Percentiles rank a stretch among this genome's conserved stretches.
Evolutionary conservation across 1,140 invertebrate genomes (phyloP).

Genomic region (Parapsyche elsis): DNA sequence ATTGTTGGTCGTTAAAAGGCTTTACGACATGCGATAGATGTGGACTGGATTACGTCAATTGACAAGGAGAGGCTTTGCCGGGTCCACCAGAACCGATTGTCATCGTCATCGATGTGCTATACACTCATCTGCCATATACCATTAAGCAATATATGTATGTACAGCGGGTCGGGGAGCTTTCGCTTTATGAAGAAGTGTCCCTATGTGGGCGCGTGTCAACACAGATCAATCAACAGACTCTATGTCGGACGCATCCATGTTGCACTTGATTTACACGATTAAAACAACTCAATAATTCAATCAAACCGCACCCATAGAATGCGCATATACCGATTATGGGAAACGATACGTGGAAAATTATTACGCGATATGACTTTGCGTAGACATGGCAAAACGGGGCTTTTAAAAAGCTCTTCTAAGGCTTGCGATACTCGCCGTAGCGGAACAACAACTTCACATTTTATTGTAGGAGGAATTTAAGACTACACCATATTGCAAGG

Average conservation of each 20-base stretch:
- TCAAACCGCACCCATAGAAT: neutral
- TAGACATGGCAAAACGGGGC: neutral
- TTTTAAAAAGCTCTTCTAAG: too few species aligned
- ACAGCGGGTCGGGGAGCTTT: neutral
- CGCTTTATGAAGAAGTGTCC: constrained; percentile 6
- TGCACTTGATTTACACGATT: neutral
- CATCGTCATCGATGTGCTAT: neutral
- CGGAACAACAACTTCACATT: too few species aligned
- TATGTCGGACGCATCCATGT: neutral
- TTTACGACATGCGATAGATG: neutral
- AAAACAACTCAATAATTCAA: constrained; percentile 24
- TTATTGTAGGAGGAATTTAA: too few species aligned
- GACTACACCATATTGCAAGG: too few species aligned
- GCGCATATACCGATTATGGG: neutral
- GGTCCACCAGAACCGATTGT: neutral
- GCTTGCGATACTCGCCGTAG: neutral
- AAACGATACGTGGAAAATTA: neutral
- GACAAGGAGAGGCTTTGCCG: neutral
- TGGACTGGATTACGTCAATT: constrained; percentile 13
- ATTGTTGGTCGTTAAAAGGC: neutral
- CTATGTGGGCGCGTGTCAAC: constrained; percentile 10
- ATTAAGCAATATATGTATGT: too few species aligned
- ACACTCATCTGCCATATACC: too few species aligned
- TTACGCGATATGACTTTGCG: neutral
- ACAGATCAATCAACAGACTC: neutral